These are phyloP conservation scores for Lepus americanus DNA, from an alignment of 2,113 vertebrate species.

Conservation along the genomic window DNA sequence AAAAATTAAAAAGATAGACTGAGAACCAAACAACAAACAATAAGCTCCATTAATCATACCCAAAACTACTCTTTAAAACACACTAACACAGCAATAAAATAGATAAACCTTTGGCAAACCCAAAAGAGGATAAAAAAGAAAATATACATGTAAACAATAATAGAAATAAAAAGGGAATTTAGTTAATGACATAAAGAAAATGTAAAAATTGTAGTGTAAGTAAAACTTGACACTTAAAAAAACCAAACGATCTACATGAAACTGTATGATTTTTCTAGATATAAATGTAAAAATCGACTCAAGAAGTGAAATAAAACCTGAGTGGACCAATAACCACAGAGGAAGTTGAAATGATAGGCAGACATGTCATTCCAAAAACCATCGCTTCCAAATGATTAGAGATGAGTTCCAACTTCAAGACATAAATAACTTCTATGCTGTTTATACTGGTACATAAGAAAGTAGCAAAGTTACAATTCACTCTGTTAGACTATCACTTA, in stretches of 20 bases:
- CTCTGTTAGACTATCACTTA: slow-evolving; percentile 23
- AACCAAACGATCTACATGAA: background rate
- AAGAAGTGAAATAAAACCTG: slow-evolving; percentile 27
- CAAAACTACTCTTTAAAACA: slow-evolving; percentile 42
- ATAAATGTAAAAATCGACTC: slow-evolving; percentile 28
- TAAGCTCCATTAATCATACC: background rate
- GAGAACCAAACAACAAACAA: slow-evolving; percentile 45
- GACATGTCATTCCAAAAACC: background rate
- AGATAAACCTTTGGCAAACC: slow-evolving; percentile 52
- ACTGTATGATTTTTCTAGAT: slow-evolving; percentile 21
- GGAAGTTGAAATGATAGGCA: slow-evolving; percentile 31
- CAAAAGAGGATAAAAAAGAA: slow-evolving; percentile 56
- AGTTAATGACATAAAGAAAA: slow-evolving; percentile 55
- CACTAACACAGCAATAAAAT: background rate
- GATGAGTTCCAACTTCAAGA: slow-evolving; percentile 22
- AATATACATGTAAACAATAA: background rate
- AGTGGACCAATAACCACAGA: background rate
- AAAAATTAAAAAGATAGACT: background rate
- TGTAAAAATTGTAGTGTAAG: slow-evolving; percentile 28
- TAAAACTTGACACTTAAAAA: slow-evolving; percentile 46
- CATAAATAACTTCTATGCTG: slow-evolving; percentile 46
- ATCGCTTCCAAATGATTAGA: slow-evolving; percentile 60
- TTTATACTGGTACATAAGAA: slow-evolving; percentile 25
- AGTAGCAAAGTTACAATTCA: background rate
- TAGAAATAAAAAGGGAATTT: slow-evolving; percentile 38